Percentiles rank a stretch among this genome's conserved stretches.
phyloP scores from a whole-genome alignment of 2,797 vertebrate species.

The Acridotheres tristis region DNA sequence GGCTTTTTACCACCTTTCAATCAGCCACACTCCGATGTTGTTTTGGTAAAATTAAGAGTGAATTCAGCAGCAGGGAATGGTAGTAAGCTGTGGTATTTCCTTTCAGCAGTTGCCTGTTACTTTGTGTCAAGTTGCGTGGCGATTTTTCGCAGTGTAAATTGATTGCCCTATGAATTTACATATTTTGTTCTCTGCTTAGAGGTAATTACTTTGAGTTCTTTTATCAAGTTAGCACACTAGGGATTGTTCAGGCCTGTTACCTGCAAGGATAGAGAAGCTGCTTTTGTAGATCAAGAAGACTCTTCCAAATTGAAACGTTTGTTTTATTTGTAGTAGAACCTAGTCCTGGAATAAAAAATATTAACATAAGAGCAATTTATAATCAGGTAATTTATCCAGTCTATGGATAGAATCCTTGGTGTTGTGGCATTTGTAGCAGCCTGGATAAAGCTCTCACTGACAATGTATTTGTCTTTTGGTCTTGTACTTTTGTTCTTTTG shows the following conservation, averaged over 20 bases:
- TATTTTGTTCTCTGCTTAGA: background rate
- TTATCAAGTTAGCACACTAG: background rate
- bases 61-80: background rate
- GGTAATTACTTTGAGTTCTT: background rate
- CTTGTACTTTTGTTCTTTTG: background rate
- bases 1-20: background rate
- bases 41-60: background rate
- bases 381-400: background rate
- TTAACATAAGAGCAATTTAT: background rate
- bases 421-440: background rate
- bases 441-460: background rate
- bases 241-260: background rate
- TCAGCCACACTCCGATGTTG: background rate
- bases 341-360: background rate
- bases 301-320: background rate
- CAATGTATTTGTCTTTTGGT: background rate
- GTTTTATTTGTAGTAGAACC: background rate
- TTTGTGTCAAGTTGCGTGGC: background rate
- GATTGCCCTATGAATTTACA: background rate
- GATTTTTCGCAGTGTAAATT: background rate
- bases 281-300: background rate
- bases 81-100: background rate
- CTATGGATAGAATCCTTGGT: background rate
- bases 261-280: background rate
- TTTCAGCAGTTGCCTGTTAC: background rate